Evolutionary conservation across 2,888 invertebrate genomes (phyloP), one percentile per base, ranked within the genome.

Genomic region (Tuta absoluta): DNA sequence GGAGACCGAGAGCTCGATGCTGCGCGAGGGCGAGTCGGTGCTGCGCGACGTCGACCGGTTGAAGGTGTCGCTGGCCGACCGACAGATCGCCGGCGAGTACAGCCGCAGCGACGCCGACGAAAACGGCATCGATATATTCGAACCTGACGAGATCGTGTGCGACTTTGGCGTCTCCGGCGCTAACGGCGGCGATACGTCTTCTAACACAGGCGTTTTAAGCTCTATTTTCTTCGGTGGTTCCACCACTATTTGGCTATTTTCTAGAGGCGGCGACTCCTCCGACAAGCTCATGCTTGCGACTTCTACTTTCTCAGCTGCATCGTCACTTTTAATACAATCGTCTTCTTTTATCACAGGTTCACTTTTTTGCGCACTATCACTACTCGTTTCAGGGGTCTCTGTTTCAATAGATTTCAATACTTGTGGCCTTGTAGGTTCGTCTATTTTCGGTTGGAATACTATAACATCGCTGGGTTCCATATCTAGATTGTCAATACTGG

Each of bases 31-130:
- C 19, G 80, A 28, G 28, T 86, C 86, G 21, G 77, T 79, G 65
- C 77, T 80, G 28, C 80, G 73, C 2, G 80, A 81, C 51, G 72
- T 82, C 19, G 80, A 81, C 78, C 21, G 80, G 75, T 79, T 79
- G 73, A 89, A 91, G 0, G 84, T 91, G 64, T 87, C 91, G 68
- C 90, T 89, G 2, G 86, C 84, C 23, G 92, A 92, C 68, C 91
- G 86, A 68, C 92, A 92, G 33, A 91, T 86, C 7, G 91, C 89
- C 11, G 86, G 84, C 66, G 88, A 82, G 69, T 92, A 87, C 65
- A 86, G 67, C 67, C 89, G 73, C 33, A 88, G 75, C 63, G 87
- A 77, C 28, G 74, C 71, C 0, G 82, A 76, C 0, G 76, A 75
- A 1, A 76, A 63, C 45, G 79, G 79, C 24, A 76, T 67, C 1